These are phyloP conservation scores for Pseudococcus longispinus DNA, from an alignment of 2,888 invertebrate genomes.

Conservation along the genomic window DNA sequence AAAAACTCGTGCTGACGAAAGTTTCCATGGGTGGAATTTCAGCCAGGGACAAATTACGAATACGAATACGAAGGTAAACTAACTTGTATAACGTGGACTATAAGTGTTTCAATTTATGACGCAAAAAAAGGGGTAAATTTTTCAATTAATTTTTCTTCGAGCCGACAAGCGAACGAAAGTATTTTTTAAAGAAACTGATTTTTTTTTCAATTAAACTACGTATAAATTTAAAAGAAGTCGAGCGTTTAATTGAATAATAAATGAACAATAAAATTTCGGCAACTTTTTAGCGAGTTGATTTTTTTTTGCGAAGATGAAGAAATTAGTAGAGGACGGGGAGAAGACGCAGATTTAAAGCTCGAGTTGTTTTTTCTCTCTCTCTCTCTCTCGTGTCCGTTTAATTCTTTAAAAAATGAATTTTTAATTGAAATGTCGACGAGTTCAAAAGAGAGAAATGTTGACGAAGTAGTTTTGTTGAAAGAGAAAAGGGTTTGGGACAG, in stretches of 20 bases:
- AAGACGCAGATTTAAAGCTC: not conserved
- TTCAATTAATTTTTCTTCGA: not conserved
- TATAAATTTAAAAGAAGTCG: not conserved
- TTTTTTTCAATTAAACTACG: slow-evolving; percentile 4
- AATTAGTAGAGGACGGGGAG: not conserved
- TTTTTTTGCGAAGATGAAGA: not conserved
- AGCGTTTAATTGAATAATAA: slow-evolving; percentile 18
- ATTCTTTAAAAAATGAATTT: not conserved
- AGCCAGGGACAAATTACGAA: not conserved
- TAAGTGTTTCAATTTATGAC: not conserved
- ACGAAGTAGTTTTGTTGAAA: too few relatives aligned
- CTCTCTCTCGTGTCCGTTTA: not conserved
- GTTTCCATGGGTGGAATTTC: not conserved
- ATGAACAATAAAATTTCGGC: slow-evolving; percentile 1
- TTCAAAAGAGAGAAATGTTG: not conserved
- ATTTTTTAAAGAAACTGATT: not conserved
- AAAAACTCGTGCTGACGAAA: not conserved
- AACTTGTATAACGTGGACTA: not conserved
- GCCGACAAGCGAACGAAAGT: not conserved
- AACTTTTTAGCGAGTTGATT: not conserved
- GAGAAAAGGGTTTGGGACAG: too few relatives aligned
- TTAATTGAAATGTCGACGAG: not conserved
- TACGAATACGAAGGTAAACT: not conserved
- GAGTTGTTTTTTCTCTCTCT: not conserved
- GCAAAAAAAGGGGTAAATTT: not conserved